A percentile compares a stretch with the other conserved stretches of the same genome.
phyloP scores from a whole-genome alignment of 35 echinoderm and acorn worm genomes.

The Apostichopus japonicus region DNA sequence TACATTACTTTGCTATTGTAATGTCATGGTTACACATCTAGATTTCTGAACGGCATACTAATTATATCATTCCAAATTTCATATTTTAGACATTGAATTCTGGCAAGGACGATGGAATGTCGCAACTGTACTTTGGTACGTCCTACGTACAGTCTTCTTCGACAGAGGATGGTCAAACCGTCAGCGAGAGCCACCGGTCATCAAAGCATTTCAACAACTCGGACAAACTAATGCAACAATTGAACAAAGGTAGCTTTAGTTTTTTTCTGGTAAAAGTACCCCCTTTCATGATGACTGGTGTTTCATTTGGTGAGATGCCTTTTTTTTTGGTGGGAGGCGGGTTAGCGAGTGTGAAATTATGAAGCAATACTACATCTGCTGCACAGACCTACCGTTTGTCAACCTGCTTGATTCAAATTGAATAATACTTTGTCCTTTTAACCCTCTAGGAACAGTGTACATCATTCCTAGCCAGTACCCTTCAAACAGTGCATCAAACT shows the following conservation, averaged over 20 bases:
- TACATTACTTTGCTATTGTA: no score
- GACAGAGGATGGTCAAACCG: neutral
- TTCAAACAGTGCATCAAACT: neutral
- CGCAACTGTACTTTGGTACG: slow-evolving; percentile 1
- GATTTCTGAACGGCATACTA: no score
- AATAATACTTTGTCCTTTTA: neutral
- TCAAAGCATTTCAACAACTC: neutral
- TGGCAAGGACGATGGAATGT: slow-evolving; percentile 4
- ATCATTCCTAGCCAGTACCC: neutral
- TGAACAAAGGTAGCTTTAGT: neutral
- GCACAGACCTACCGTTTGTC: no score
- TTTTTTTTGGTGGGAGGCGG: no score
- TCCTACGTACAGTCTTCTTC: neutral
- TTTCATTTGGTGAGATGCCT: no score
- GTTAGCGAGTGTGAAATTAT: no score
- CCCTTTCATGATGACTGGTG: no score
- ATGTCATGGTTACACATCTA: no score
- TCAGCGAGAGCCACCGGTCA: neutral
- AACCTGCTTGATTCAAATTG: no score
- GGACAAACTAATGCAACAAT: slow-evolving; percentile 7
- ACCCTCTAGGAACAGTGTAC: neutral
- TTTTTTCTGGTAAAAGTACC: no score
- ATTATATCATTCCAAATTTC: neutral
- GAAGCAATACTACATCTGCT: no score
- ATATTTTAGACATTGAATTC: neutral